A percentile compares a stretch with the other conserved stretches of the same genome.
Evolutionary conservation across 2,113 vertebrate genomes (phyloP).

Genomic region (Halichoerus grypus): DNA sequence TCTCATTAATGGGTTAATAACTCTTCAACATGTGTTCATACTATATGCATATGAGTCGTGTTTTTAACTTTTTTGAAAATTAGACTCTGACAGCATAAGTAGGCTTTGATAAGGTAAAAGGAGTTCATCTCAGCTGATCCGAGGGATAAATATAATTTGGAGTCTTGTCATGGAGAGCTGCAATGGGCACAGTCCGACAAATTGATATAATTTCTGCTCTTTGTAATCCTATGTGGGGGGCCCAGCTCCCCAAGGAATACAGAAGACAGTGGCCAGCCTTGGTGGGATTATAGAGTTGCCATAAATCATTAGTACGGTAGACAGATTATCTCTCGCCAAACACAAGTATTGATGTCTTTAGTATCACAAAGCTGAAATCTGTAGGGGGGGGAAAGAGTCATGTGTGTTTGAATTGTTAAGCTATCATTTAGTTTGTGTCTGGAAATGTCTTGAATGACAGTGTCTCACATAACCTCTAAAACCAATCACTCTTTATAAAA

Average conservation of each 20-base stretch:
- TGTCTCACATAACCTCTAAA: conserved; percentile 44
- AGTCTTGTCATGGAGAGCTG: conserved; percentile 50
- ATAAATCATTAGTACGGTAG: conserved; percentile 54
- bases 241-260: conserved; percentile 23
- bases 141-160: conserved; percentile 65
- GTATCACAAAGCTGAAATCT: conserved; percentile 69
- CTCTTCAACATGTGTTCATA: conserved; percentile 33
- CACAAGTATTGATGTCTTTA: conserved; percentile 40
- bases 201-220: conserved; percentile 48
- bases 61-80: conserved; percentile 64
- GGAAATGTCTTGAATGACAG: conserved; percentile 53
- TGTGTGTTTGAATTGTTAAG: conserved; percentile 58
- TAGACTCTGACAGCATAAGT: background rate
- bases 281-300: conserved; percentile 53
- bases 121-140: conserved; percentile 46
- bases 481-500: conserved; percentile 61
- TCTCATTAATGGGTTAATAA: conserved; percentile 51
- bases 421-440: conserved; percentile 63
- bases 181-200: background rate
- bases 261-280: conserved; percentile 20
- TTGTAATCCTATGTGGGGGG: background rate
- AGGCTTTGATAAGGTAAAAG: conserved; percentile 48
- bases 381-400: conserved; percentile 22
- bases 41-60: background rate
- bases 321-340: conserved; percentile 60